These are phyloP conservation scores for Carapus acus DNA, from an alignment of 2,797 vertebrate genomes.

Conservation along the genomic window DNA sequence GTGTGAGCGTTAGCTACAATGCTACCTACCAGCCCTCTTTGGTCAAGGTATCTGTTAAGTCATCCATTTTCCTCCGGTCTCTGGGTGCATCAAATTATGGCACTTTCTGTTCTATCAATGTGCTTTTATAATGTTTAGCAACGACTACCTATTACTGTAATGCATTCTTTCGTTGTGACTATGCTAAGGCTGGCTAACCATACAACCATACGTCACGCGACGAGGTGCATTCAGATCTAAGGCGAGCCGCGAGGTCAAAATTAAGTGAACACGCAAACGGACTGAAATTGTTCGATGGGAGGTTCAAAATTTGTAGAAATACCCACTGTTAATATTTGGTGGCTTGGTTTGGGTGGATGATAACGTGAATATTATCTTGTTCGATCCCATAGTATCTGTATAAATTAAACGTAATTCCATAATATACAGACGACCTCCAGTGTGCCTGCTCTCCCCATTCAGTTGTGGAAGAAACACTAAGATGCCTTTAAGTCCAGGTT, in stretches of 20 bases:
- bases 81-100: constrained; percentile 16
- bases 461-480: no score
- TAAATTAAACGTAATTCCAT: no score
- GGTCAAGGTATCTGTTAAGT: constrained; percentile 62
- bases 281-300: no score
- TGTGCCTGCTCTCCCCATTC: no score
- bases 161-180: constrained; percentile 40
- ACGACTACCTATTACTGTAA: constrained; percentile 36
- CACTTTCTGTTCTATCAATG: constrained; percentile 7
- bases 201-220: constrained; percentile 40
- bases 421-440: no score
- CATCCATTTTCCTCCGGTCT: constrained; percentile 65
- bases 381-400: no score
- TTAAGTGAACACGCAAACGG: no score
- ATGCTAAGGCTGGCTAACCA: constrained; percentile 43
- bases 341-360: no score
- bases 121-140: neutral
- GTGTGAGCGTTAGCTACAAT: constrained; percentile 39
- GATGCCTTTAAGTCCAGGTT: no score
- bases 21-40: constrained; percentile 79
- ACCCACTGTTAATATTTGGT: no score
- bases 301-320: no score
- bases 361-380: no score
- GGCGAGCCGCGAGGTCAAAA: constrained; percentile 38
- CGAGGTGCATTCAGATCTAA: constrained; percentile 21